phyloP scores from a whole-genome alignment of 2,113 vertebrate species.

The Heloderma charlesbogerti region DNA sequence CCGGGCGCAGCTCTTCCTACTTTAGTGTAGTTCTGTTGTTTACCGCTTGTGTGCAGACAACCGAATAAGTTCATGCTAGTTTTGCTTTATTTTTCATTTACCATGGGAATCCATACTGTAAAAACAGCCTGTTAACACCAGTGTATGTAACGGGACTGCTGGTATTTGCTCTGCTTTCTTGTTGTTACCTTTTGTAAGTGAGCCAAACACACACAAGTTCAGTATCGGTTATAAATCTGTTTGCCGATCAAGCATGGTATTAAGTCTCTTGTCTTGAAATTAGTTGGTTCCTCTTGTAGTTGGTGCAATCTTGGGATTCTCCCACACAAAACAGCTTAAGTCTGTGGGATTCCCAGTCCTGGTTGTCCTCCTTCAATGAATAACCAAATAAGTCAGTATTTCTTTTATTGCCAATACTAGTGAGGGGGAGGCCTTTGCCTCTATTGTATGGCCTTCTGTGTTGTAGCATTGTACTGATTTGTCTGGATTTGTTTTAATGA shows the following conservation, averaged over 20 bases:
- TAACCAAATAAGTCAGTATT: neutral
- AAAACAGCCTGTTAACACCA: neutral
- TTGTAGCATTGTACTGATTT: neutral
- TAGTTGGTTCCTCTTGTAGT: neutral
- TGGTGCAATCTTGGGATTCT: no score
- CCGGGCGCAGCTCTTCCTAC: neutral
- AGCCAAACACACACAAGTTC: neutral
- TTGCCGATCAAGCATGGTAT: neutral
- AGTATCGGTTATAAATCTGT: neutral
- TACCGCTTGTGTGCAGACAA: neutral
- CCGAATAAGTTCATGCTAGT: neutral
- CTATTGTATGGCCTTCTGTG: neutral
- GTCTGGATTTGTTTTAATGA: slow-evolving; percentile 8
- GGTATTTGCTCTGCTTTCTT: neutral
- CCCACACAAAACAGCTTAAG: neutral
- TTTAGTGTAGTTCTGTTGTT: neutral
- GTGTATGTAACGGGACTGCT: neutral
- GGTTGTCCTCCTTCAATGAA: neutral
- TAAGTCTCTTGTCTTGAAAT: neutral
- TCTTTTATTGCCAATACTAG: neutral
- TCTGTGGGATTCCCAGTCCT: neutral
- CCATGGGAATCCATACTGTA: neutral
- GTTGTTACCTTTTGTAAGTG: neutral
- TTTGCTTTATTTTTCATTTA: neutral
- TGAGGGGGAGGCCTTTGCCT: neutral